Base-by-base conservation (phyloP, 2,797 vertebrate species). In the Rhinoraja longicauda region DNA sequence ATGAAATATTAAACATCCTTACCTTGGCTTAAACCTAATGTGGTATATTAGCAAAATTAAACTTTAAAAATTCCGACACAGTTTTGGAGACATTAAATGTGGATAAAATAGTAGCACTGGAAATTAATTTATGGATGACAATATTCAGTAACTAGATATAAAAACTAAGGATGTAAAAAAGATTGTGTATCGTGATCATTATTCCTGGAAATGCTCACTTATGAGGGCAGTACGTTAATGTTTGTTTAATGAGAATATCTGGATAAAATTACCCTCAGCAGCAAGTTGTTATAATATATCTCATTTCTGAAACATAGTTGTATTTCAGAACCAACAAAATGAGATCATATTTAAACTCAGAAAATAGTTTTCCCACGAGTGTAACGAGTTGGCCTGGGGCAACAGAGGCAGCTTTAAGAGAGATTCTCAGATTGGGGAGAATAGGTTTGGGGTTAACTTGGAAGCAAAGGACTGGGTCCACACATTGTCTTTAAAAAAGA, bases 161-260 rank as follows among this genome's bases (percentile, higher is more conserved):
- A 92, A 92, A 73, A 39, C 39, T 73, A 75, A 92, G 90, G 45
- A 53, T 53, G 75, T 92, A 53, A 53, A 73, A 92, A 92, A 92
- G 10, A 92, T 73, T 75, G 29, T 75, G 36, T 39, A 6, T 59
- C 19, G 75, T 70, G 92, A 75, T 75, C 67, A 92, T 26, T 92
- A 73, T 92, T 92, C 90, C 72, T 92, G 24, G 90, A 75, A 73
- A 92, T 75, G 26, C 12, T 92, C 70, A 26, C 70, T 17, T 92
- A 92, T 75, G 39, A 75, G 9, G 9, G 9, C 45, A 75, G 1
- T 12, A 9, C 45, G 26, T 45, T 70, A 91, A 73, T 73, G 67
- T 92, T 72, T 92, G 90, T 92, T 92, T 92, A 73, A 92, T 75
- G 90, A 92, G 90, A 75, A 15, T 73, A 92, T 24, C 90, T 92